phyloP scores from a whole-genome alignment of 1,140 invertebrate genomes.

The Bombus terrestris region DNA sequence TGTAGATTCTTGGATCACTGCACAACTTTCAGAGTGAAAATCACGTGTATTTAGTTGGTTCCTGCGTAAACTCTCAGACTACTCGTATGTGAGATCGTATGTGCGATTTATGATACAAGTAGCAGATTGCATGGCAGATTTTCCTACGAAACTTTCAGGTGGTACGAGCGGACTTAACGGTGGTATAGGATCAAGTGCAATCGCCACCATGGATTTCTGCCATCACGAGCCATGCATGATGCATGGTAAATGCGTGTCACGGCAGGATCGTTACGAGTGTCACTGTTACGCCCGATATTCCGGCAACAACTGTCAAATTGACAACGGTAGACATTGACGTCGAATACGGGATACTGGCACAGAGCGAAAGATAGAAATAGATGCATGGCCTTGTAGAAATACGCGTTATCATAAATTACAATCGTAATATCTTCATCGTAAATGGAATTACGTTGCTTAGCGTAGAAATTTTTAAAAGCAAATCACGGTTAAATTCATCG shows the following conservation, averaged over 20 bases:
- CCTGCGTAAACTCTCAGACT: neutral
- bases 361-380: conserved; percentile 8
- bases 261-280: conserved; percentile 89
- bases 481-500: too few relatives aligned
- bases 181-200: conserved; percentile 42
- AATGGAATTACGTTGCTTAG: too few relatives aligned
- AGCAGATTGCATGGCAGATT: conserved; percentile 70
- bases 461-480: too few relatives aligned
- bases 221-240: conserved; percentile 91
- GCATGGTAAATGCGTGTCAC: conserved; percentile 90
- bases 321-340: conserved; percentile 83
- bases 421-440: too few relatives aligned
- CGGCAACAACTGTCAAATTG: conserved; percentile 93
- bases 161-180: conserved; percentile 67
- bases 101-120: neutral
- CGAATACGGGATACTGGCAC: conserved; percentile 36
- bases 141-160: conserved; percentile 77
- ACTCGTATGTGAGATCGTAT: neutral
- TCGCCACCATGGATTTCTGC: conserved; percentile 88
- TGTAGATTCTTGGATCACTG: neutral
- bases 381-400: neutral
- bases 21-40: conserved; percentile 26
- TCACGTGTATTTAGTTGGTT: conserved; percentile 6
- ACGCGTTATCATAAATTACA: too few relatives aligned
- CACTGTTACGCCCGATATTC: conserved; percentile 90